These are phyloP conservation scores for Actenoides hombroni DNA, from an alignment of 2,113 vertebrate genomes.

Conservation along the genomic window DNA sequence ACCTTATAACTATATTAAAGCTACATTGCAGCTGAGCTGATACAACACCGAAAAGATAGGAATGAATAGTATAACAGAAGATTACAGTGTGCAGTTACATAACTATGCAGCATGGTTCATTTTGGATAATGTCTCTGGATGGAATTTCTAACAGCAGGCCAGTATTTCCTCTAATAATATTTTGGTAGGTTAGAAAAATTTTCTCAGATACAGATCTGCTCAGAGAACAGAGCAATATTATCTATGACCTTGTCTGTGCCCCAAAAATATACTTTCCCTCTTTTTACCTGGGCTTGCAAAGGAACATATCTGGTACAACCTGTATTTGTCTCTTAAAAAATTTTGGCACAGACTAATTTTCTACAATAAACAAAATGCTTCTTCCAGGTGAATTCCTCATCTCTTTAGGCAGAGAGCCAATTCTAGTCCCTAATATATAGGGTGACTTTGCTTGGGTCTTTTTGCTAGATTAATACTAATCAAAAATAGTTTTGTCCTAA, in stretches of 20 bases:
- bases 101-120: not conserved
- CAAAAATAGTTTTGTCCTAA: not conserved
- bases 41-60: not conserved
- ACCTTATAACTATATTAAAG: not conserved
- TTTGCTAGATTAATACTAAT: not conserved
- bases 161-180: not conserved
- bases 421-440: not conserved
- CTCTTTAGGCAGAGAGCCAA: not conserved
- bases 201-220: not conserved
- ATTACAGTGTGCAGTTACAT: not conserved
- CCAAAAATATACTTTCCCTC: not conserved
- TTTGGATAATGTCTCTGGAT: not conserved
- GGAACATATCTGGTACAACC: not conserved
- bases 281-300: not conserved
- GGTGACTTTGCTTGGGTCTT: not conserved
- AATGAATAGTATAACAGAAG: not conserved
- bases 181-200: not conserved
- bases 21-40: not conserved
- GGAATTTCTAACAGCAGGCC: not conserved
- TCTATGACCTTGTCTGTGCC: not conserved
- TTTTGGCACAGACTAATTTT: not conserved
- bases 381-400: not conserved
- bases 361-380: not conserved
- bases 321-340: not conserved
- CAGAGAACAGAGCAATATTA: not conserved